phyloP scores from a whole-genome alignment of 2,797 vertebrate species.

The Enteromius treurensis region DNA sequence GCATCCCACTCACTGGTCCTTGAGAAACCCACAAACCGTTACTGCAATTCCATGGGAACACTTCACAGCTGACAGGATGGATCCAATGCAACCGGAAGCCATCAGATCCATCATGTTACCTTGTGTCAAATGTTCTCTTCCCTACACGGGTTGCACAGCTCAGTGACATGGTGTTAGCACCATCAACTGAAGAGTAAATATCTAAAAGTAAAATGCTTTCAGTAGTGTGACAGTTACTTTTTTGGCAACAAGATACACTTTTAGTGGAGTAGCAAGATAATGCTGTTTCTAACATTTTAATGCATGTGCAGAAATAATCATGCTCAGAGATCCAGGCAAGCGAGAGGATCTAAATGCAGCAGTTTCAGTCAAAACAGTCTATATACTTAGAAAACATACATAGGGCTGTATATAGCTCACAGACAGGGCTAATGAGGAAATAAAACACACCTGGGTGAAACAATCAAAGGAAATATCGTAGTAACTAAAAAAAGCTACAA shows the following conservation, averaged over 20 bases:
- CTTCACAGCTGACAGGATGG: constrained; percentile 12
- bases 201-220: background rate
- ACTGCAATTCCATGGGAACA: constrained; percentile 5
- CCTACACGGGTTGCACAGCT: background rate
- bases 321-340: background rate
- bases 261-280: background rate
- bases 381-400: background rate
- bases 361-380: background rate
- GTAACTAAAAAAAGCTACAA: background rate
- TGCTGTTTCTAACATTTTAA: background rate
- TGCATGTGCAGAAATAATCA: background rate
- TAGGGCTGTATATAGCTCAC: background rate
- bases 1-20: background rate
- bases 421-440: background rate
- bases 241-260: background rate
- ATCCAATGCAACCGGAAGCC: background rate
- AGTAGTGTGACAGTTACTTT: background rate
- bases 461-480: background rate
- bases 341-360: background rate
- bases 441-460: background rate
- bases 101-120: background rate
- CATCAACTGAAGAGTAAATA: background rate
- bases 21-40: constrained; percentile 4
- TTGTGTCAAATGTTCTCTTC: background rate
- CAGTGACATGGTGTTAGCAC: background rate